Evolutionary conservation across 2,797 vertebrate genomes (phyloP).

Genomic region (Cottoperca gobio): DNA sequence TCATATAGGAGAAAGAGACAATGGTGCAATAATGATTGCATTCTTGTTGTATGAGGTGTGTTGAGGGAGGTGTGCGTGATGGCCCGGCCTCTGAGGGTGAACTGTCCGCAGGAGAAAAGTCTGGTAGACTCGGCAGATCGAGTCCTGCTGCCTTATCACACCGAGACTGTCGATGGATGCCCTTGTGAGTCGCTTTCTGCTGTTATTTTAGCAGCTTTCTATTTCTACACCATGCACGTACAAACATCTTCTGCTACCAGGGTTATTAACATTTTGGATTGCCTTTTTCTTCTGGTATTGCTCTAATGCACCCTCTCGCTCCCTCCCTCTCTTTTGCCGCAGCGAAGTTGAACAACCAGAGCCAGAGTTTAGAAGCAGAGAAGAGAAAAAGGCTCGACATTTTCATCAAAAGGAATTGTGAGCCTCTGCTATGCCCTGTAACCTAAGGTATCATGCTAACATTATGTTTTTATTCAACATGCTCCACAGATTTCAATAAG

Average conservation of each 20-base stretch:
- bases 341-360: slow-evolving; percentile 9
- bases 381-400: background rate
- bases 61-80: slow-evolving; percentile 5
- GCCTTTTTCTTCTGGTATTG: background rate
- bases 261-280: background rate
- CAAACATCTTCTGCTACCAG: background rate
- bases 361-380: background rate
- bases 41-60: slow-evolving; percentile 58
- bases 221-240: background rate
- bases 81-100: slow-evolving; percentile 19
- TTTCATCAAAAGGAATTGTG: background rate
- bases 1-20: slow-evolving; percentile 58
- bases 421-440: background rate
- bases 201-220: slow-evolving; percentile 11
- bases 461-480: background rate
- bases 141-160: slow-evolving; percentile 39
- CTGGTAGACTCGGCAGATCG: slow-evolving; percentile 21
- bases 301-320: background rate
- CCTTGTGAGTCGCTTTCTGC: background rate
- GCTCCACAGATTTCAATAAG: background rate
- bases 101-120: slow-evolving; percentile 4
- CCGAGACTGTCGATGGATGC: background rate
- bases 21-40: slow-evolving; percentile 66
- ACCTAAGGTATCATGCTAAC: background rate
- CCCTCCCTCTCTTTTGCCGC: slow-evolving; percentile 14